Evolutionary conservation across 1,140 invertebrate species (phyloP).

Genomic region (Gerris buenoi): DNA sequence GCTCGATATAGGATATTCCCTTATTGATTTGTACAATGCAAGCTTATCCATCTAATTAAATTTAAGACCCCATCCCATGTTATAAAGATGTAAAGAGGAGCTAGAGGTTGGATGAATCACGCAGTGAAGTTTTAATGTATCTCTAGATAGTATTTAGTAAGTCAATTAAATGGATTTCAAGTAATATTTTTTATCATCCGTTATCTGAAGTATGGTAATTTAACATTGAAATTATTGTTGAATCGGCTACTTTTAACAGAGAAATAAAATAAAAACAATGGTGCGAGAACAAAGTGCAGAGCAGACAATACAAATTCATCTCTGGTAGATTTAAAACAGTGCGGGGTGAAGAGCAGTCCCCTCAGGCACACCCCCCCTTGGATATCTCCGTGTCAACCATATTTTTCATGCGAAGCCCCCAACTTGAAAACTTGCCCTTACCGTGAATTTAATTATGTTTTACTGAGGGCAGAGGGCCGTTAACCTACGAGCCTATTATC

Average conservation of each 20-base stretch:
- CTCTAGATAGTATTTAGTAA: no score
- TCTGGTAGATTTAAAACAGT: neutral
- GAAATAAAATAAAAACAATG: neutral
- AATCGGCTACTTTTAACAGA: neutral
- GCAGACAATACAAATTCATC: neutral
- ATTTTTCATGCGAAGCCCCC: neutral
- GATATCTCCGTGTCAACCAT: neutral
- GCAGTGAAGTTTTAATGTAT: no score
- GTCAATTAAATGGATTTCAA: no score
- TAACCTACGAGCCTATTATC: neutral
- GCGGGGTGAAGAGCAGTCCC: neutral
- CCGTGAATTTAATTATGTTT: neutral
- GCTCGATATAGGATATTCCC: no score
- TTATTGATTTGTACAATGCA: no score
- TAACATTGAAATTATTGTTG: neutral
- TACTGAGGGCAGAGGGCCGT: neutral
- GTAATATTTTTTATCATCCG: no score
- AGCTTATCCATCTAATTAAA: no score
- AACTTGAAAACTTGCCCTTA: neutral
- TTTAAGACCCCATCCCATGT: no score
- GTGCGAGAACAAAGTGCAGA: neutral
- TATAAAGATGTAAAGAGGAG: no score
- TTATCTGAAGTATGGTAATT: no score
- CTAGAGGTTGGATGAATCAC: no score
- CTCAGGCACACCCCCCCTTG: neutral